Percentiles rank a stretch among this genome's conserved stretches.
phyloP scores from a whole-genome alignment of 2,113 vertebrate species.

The Sterrhoptilus dennistouni region DNA sequence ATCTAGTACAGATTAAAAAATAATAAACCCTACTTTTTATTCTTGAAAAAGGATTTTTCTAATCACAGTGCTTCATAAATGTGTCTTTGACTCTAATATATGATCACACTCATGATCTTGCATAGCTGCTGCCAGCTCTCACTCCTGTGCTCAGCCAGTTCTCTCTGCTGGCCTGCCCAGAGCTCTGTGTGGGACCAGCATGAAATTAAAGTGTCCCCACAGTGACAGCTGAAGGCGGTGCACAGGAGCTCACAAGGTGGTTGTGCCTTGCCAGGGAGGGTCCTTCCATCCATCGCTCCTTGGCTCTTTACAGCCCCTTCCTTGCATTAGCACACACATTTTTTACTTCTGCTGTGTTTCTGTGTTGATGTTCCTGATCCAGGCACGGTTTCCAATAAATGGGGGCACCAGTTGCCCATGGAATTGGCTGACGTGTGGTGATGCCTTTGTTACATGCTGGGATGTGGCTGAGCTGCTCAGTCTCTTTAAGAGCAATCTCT shows the following conservation, averaged over 20 bases:
- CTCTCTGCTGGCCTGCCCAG: not conserved
- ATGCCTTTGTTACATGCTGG: not conserved
- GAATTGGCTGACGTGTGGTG: not conserved
- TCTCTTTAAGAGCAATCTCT: not conserved
- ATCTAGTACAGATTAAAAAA: not conserved
- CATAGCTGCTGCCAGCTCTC: not conserved
- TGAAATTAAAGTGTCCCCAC: not conserved
- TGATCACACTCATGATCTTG: fast-evolving
- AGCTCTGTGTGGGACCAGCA: not conserved
- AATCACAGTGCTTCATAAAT: not conserved
- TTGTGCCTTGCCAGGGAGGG: not conserved
- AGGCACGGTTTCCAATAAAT: not conserved
- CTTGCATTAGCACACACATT: not conserved
- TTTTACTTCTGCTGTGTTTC: not conserved
- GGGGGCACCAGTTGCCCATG: not conserved
- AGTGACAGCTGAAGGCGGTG: not conserved
- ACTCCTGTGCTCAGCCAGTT: not conserved
- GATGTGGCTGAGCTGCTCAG: not conserved
- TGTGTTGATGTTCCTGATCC: not conserved
- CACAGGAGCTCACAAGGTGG: not conserved
- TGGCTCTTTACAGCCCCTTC: not conserved
- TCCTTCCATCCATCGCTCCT: not conserved
- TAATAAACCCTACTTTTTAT: not conserved
- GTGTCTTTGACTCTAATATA: not conserved
- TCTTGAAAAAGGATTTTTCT: not conserved